These are phyloP conservation scores for Rhynchopsitta pachyrhyncha DNA, from an alignment of 2,113 vertebrate species.

Conservation along the genomic window DNA sequence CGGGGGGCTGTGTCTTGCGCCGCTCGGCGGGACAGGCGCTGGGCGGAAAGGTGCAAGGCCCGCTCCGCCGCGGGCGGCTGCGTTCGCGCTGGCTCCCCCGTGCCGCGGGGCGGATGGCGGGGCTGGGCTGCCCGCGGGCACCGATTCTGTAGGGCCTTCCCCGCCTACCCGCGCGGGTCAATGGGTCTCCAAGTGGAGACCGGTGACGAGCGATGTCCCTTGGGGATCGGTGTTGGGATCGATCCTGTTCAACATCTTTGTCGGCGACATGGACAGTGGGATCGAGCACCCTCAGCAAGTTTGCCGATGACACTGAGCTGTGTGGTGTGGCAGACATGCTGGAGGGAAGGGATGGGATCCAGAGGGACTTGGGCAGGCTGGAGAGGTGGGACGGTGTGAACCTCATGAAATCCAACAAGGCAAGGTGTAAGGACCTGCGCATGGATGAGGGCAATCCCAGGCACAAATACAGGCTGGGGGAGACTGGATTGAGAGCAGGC, in stretches of 20 bases:
- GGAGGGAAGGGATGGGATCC: neutral
- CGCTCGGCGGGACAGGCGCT: neutral
- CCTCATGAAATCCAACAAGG: neutral
- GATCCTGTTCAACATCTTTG: neutral
- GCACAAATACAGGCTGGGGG: neutral
- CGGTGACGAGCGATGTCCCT: neutral
- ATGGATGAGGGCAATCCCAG: neutral
- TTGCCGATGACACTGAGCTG: neutral
- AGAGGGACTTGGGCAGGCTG: neutral
- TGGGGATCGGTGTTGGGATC: neutral
- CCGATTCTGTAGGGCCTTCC: neutral
- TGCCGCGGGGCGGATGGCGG: too few species aligned
- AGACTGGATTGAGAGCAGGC: too few species aligned
- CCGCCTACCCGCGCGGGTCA: neutral
- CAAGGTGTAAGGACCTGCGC: neutral
- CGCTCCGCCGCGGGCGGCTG: too few species aligned
- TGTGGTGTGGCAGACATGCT: neutral
- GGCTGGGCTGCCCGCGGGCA: too few species aligned
- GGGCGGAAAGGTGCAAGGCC: neutral
- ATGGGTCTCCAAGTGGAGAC: neutral
- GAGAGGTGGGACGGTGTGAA: neutral
- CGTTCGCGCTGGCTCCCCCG: too few species aligned
- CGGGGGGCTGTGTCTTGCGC: neutral
- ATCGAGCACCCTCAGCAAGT: neutral
- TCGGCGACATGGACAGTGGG: too few species aligned